phyloP scores from a whole-genome alignment of 2,113 vertebrate species.

The Piliocolobus tephrosceles region DNA sequence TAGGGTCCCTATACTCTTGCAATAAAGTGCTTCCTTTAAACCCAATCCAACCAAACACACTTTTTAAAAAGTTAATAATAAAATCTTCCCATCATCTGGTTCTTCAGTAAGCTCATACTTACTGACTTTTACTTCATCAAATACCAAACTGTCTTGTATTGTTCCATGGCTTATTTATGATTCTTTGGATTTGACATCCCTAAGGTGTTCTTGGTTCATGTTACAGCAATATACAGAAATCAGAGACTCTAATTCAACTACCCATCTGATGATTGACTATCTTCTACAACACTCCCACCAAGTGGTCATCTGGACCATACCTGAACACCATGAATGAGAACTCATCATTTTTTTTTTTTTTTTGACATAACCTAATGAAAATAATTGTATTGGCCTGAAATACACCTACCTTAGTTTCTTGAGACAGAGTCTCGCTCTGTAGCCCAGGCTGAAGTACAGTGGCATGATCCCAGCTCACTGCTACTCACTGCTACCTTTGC shows the following conservation, averaged over 20 bases:
- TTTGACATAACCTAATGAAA: background rate
- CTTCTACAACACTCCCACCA: constrained; percentile 72
- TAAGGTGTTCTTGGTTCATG: background rate
- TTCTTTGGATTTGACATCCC: background rate
- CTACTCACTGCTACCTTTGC: too few species aligned
- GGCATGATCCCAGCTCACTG: too few species aligned
- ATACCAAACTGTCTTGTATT: background rate
- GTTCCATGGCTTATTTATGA: background rate
- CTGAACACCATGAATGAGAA: background rate
- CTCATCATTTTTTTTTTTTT: background rate
- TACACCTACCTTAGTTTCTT: background rate
- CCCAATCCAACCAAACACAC: background rate
- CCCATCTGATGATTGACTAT: background rate
- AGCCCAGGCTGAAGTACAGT: too few species aligned
- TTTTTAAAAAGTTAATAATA: background rate
- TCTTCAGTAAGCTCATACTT: background rate
- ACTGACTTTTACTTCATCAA: background rate
- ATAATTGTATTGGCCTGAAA: background rate
- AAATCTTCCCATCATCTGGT: background rate
- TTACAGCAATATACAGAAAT: background rate
- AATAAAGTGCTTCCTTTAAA: background rate
- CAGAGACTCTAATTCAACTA: background rate
- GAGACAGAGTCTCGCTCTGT: too few species aligned
- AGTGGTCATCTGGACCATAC: constrained; percentile 30
- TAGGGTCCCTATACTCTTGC: background rate